phyloP scores from a whole-genome alignment of 2,888 invertebrate genomes.

The Linhomoeus sp. region DNA sequence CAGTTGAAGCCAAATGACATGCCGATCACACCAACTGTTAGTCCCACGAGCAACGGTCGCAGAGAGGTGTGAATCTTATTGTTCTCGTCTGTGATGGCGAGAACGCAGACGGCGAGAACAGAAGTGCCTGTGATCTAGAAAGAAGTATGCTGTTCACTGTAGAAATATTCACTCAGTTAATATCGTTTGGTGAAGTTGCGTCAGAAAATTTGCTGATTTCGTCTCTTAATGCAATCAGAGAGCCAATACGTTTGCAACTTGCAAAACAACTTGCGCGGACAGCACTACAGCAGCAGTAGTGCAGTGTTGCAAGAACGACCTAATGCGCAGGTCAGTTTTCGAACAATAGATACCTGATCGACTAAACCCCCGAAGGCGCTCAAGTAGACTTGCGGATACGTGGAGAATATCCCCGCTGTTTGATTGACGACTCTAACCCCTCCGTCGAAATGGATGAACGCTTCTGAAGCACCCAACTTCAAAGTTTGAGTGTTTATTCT shows the following conservation, averaged over 20 bases:
- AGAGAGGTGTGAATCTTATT: constrained; percentile 19
- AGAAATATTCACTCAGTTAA: too few species aligned
- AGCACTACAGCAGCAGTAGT: too few species aligned
- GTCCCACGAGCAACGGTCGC: constrained; percentile 15
- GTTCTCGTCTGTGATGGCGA: constrained; percentile 21
- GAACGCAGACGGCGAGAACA: constrained; percentile 18
- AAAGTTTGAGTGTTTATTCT: constrained; percentile 4
- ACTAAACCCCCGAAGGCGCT: constrained; percentile 30
- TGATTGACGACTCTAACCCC: constrained; percentile 28
- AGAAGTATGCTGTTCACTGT: too few species aligned
- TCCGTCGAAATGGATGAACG: constrained; percentile 27
- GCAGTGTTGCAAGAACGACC: too few species aligned
- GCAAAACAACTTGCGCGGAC: too few species aligned
- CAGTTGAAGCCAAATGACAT: constrained; percentile 36
- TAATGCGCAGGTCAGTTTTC: too few species aligned
- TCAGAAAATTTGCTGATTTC: too few species aligned
- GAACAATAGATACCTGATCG: constrained; percentile 39
- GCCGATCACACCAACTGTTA: constrained; percentile 14
- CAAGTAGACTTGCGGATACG: constrained; percentile 34
- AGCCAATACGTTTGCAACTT: too few species aligned
- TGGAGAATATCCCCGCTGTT: constrained; percentile 38
- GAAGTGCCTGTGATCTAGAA: constrained; percentile 18
- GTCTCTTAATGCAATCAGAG: too few species aligned
- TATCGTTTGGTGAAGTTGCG: too few species aligned
- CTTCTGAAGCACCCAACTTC: constrained; percentile 18